A percentile compares a stretch with the other conserved stretches of the same genome.
phyloP scores from a whole-genome alignment of 2,113 vertebrate genomes.

The Gallinago media region DNA sequence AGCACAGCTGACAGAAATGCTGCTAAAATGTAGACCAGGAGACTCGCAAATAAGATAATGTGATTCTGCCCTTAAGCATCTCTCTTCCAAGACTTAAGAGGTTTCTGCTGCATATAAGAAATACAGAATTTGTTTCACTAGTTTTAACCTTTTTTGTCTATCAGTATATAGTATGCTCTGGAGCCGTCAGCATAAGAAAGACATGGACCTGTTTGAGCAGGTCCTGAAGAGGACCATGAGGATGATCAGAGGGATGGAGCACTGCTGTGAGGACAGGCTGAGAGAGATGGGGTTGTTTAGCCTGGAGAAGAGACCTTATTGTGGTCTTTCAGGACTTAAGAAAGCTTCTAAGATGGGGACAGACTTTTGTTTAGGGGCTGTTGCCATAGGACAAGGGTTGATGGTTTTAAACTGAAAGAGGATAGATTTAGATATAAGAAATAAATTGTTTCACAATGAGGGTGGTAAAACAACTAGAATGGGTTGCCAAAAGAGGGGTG shows the following conservation, averaged over 20 bases:
- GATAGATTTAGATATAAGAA: background rate
- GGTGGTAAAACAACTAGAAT: background rate
- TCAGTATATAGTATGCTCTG: background rate
- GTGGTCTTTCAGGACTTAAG: background rate
- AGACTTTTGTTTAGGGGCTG: background rate
- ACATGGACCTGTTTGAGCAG: background rate
- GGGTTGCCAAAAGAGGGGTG: background rate
- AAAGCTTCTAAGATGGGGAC: background rate
- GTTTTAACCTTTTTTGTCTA: background rate
- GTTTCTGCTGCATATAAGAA: background rate
- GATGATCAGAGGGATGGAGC: background rate
- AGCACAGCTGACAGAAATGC: background rate
- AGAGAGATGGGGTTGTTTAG: background rate
- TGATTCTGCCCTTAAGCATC: background rate
- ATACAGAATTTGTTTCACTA: background rate
- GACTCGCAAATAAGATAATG: background rate
- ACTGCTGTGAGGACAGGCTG: background rate
- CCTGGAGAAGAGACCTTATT: background rate
- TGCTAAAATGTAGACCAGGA: background rate
- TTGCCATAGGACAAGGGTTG: background rate
- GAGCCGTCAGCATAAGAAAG: background rate
- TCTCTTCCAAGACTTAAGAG: background rate
- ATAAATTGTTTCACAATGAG: background rate
- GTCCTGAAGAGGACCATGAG: background rate
- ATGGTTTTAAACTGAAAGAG: background rate